These are phyloP conservation scores for Unio delphinus DNA, from an alignment of 2,888 invertebrate species.

Conservation along the genomic window DNA sequence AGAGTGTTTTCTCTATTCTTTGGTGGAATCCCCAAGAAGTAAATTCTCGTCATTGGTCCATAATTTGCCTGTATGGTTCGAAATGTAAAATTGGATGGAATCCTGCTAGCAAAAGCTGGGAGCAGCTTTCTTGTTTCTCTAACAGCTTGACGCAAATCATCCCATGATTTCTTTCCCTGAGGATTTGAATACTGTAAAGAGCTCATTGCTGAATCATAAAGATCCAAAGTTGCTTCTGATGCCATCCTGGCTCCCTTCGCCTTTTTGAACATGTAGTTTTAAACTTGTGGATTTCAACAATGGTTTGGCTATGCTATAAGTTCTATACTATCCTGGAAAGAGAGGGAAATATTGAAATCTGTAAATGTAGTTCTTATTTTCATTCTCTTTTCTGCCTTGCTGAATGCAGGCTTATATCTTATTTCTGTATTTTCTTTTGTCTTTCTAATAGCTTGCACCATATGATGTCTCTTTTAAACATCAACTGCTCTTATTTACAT, in stretches of 20 bases:
- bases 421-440: too few species aligned
- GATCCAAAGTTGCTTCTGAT: conserved; percentile 47
- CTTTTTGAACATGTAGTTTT: background rate
- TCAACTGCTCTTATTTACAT: too few species aligned
- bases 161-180: conserved; percentile 62
- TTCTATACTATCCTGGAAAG: background rate
- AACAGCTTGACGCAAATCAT: conserved; percentile 64
- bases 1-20: conserved; percentile 93
- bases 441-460: too few species aligned
- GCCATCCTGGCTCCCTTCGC: conserved; percentile 36
- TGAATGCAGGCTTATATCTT: too few species aligned
- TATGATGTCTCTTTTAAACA: too few species aligned
- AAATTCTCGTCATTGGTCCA: conserved; percentile 77
- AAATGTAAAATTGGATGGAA: conserved; percentile 67
- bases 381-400: too few species aligned
- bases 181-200: conserved; percentile 19
- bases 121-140: conserved; percentile 65
- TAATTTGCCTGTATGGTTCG: conserved; percentile 50
- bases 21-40: conserved; percentile 89
- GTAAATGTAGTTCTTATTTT: too few species aligned
- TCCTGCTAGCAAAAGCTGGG: conserved; percentile 60
- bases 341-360: too few species aligned
- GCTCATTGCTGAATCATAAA: conserved; percentile 30
- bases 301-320: background rate
- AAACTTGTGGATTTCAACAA: background rate